Conservation (phyloP, 2,888 invertebrate genomes). For the Heliconius cydno region DNA sequence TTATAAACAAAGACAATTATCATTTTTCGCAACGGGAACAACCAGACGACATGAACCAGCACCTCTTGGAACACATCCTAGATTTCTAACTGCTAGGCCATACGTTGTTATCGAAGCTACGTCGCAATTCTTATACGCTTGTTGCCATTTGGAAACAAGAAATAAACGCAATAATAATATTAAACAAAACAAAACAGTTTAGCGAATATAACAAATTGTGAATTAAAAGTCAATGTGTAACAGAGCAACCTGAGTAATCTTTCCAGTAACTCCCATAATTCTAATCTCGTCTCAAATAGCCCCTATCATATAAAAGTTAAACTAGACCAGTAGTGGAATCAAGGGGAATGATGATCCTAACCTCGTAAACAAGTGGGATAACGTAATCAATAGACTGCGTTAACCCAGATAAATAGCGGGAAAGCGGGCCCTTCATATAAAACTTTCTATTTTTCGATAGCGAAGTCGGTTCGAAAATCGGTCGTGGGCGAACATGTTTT, state of each 20-base stretch:
- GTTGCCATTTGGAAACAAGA: no score
- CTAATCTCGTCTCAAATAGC: constrained; percentile 32
- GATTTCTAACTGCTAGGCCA: background rate
- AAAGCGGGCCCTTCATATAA: constrained; percentile 79
- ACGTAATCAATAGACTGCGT: constrained; percentile 52
- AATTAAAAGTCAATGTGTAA: background rate
- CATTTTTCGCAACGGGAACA: background rate
- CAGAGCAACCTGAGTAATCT: background rate
- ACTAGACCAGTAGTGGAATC: constrained; percentile 41
- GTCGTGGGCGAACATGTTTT: constrained; percentile 71
- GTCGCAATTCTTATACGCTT: background rate
- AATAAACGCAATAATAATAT: background rate
- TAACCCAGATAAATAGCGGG: constrained; percentile 72
- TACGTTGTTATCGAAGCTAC: background rate
- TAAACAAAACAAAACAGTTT: background rate
- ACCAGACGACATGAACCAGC: background rate
- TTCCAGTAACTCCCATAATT: constrained; percentile 24
- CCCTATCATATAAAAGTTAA: constrained; percentile 35
- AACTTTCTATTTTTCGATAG: constrained; percentile 82
- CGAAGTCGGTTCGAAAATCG: constrained; percentile 70
- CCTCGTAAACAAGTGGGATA: constrained; percentile 45
- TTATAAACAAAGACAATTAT: background rate
- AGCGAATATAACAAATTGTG: background rate
- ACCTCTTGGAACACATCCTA: background rate
- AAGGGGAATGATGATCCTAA: constrained; percentile 45